phyloP scores from a whole-genome alignment of 2,888 invertebrate genomes.

The Pyralis farinalis region DNA sequence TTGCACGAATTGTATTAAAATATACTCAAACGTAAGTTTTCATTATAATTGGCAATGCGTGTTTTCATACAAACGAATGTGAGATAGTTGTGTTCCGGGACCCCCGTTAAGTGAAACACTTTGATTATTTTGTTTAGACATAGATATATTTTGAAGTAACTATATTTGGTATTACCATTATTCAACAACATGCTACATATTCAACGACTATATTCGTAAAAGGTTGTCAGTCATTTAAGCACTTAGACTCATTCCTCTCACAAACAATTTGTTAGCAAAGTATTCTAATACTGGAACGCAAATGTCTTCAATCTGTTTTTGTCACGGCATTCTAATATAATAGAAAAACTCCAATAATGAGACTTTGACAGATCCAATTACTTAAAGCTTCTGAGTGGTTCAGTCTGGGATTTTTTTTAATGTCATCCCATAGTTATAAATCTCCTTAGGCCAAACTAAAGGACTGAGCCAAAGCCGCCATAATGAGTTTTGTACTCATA shows the following conservation, averaged over 20 bases:
- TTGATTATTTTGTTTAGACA: too few species aligned
- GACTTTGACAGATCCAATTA: constrained; percentile 1
- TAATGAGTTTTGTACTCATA: not conserved
- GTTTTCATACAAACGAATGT: too few species aligned
- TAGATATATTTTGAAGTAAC: too few species aligned
- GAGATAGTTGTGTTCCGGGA: too few species aligned
- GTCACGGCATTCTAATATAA: not conserved
- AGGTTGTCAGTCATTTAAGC: not conserved
- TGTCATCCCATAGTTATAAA: not conserved
- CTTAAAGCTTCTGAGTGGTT: constrained; percentile 2
- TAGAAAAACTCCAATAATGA: constrained; percentile 5
- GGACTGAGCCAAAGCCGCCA: not conserved
- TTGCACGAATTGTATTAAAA: too few species aligned
- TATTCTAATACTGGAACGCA: not conserved
- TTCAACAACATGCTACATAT: too few species aligned
- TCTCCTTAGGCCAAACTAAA: not conserved
- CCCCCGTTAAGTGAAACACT: too few species aligned
- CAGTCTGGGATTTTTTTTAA: not conserved
- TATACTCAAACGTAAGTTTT: too few species aligned
- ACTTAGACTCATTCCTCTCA: not conserved
- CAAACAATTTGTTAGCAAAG: not conserved
- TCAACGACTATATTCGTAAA: too few species aligned
- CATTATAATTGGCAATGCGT: too few species aligned
- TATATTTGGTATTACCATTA: too few species aligned
- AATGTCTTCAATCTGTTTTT: not conserved